A percentile compares a stretch with the other conserved stretches of the same genome.
phyloP scores from a whole-genome alignment of 2,797 vertebrate genomes.

The Acrossocheilus fasciatus region DNA sequence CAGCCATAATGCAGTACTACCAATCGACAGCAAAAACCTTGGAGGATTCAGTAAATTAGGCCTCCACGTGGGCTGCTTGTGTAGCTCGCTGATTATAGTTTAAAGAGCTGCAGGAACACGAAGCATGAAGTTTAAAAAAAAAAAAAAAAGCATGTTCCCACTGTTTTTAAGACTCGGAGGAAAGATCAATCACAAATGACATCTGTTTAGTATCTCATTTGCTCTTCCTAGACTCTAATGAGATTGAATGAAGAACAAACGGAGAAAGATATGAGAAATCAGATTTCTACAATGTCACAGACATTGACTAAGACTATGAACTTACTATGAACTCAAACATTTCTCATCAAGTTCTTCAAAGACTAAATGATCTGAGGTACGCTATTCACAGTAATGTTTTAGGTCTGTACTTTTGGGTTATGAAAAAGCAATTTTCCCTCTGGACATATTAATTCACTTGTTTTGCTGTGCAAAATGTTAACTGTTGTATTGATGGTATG shows the following conservation, averaged over 20 bases:
- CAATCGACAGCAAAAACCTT: slow-evolving; percentile 12
- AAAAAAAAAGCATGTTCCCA: background rate
- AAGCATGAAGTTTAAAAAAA: background rate
- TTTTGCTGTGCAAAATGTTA: background rate
- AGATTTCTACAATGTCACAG: background rate
- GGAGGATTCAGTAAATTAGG: slow-evolving; percentile 37
- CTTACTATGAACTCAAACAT: background rate
- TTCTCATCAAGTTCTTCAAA: background rate
- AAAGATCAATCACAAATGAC: background rate
- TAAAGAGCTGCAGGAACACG: slow-evolving; percentile 9
- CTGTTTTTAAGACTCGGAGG: background rate
- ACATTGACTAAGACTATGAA: background rate
- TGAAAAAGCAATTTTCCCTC: background rate
- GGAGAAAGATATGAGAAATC: slow-evolving; percentile 5
- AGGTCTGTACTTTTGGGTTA: background rate
- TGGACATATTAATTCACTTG: background rate
- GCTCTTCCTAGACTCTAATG: slow-evolving; percentile 5
- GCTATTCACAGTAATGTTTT: background rate
- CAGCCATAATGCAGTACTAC: slow-evolving; percentile 10
- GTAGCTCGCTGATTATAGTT: background rate
- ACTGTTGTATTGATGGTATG: background rate
- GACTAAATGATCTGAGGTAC: background rate
- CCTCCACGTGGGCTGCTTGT: background rate
- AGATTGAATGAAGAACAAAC: background rate
- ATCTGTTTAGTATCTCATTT: background rate